These are phyloP conservation scores for Eurypyga helias DNA, from an alignment of 2,113 vertebrate species.

Conservation along the genomic window DNA sequence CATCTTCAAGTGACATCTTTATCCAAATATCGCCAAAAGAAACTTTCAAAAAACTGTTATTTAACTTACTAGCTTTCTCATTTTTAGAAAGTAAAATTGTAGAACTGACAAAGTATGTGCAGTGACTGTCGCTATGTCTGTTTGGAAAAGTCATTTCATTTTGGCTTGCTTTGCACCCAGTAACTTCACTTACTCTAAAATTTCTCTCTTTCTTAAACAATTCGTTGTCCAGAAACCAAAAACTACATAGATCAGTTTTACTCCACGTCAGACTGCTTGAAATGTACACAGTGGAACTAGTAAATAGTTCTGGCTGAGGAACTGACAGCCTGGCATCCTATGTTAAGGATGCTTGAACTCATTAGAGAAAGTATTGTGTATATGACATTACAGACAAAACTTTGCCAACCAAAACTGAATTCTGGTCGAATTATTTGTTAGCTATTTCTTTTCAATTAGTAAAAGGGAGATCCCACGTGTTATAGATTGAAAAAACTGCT, in stretches of 20 bases:
- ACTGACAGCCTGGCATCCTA: background rate
- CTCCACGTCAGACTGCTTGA: background rate
- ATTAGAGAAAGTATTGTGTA: background rate
- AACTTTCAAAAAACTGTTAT: background rate
- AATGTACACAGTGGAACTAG: background rate
- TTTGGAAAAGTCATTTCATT: slow-evolving; percentile 26
- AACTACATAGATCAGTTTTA: background rate
- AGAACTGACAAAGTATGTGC: background rate
- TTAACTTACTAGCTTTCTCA: background rate
- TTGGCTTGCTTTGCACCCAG: background rate
- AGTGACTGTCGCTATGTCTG: slow-evolving; percentile 1
- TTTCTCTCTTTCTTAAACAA: background rate
- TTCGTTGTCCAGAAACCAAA: background rate
- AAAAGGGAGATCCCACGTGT: background rate
- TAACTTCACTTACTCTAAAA: background rate
- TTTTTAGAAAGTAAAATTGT: slow-evolving; percentile 31
- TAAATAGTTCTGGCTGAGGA: background rate
- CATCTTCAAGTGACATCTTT: slow-evolving; percentile 4
- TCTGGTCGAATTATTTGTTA: background rate
- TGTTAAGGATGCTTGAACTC: background rate
- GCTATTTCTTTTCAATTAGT: background rate
- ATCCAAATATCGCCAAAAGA: slow-evolving; percentile 28
- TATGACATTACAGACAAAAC: background rate
- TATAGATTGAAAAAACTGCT: background rate
- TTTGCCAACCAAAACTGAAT: background rate